Evolutionary conservation across 2,888 invertebrate species (phyloP), one percentile per base, ranked within the genome.

Genomic region (Heliconius charithonia): DNA sequence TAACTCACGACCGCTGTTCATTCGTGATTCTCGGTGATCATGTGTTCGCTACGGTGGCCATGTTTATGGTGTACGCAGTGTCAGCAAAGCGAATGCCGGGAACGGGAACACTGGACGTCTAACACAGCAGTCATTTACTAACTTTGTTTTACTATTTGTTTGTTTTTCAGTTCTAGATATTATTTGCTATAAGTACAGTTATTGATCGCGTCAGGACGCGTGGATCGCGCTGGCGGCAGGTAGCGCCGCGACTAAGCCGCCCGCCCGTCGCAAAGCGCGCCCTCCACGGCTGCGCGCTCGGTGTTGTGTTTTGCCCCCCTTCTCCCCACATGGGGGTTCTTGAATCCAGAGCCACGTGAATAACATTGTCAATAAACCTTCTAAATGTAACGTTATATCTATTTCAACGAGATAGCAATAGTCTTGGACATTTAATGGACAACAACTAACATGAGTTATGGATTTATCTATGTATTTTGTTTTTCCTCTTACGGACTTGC

Each of bases 181-280:
- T 74, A 75, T 79, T 81, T 81, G 72, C 76, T 71, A 56, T n/a
- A 66, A 59, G 75, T 71, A 74, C 32, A 74, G 79, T 80, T 93
- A 93, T 93, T 86, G 93, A 93, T 92, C 91, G 90, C 89, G 89
- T 66, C 82, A 88, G 88, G 82, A 86, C 88, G 90, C 88, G 89
- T 83, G 86, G 90, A 90, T 91, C 91, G 92, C 95, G 90, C 87
- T 86, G 88, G 92, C 93, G 93, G 94, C 93, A 87, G 90, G 90
- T 85, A 91, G 86, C 89, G 94, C 94, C 94, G 93, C 95, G 92
- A 95, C 95, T 93, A 90, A 87, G 87, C 84, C 86, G 87, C 88
- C 85, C 88, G 86, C 86, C 88, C 88, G 87, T 79, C 82, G 81
- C 81, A 78, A 81, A 80, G 84, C 82, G 85, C 83, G 81, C 83